phyloP scores from a whole-genome alignment of 2,888 invertebrate genomes.

The Caenorhabditis wallacei region DNA sequence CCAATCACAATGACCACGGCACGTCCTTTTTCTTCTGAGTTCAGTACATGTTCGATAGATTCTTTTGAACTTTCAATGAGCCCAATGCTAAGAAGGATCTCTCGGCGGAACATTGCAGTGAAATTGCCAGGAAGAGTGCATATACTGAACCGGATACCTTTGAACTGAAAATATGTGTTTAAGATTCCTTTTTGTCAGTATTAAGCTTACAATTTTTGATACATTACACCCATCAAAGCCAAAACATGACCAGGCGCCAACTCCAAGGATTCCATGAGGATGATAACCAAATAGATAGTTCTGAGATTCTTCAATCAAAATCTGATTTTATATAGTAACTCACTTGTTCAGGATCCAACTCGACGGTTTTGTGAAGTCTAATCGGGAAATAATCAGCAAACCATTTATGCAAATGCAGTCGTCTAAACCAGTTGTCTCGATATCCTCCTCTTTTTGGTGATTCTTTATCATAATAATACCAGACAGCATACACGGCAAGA shows the following conservation, averaged over 20 bases:
- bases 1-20: slow-evolving; percentile 70
- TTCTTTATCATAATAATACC: slow-evolving; percentile 69
- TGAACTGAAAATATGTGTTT: slow-evolving; percentile 40
- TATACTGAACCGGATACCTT: slow-evolving; percentile 61
- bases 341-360: slow-evolving; percentile 85
- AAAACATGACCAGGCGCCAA: slow-evolving; percentile 90
- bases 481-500: slow-evolving; percentile 53
- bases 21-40: slow-evolving; percentile 57
- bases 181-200: too few species aligned
- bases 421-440: slow-evolving; percentile 54
- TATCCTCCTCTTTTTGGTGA: slow-evolving; percentile 66
- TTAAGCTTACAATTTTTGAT: slow-evolving; percentile 77
- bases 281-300: slow-evolving; percentile 87
- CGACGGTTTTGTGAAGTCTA: slow-evolving; percentile 90
- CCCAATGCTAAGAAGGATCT: slow-evolving; percentile 84
- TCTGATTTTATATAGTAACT: background rate
- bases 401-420: slow-evolving; percentile 87
- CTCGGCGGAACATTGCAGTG: slow-evolving; percentile 67
- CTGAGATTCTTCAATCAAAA: slow-evolving; percentile 42
- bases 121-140: slow-evolving; percentile 70
- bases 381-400: slow-evolving; percentile 92
- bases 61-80: slow-evolving; percentile 69
- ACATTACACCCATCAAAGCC: slow-evolving; percentile 87
- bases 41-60: slow-evolving; percentile 66
- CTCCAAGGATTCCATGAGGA: slow-evolving; percentile 93